These are phyloP conservation scores for Pantherophis guttatus DNA, from an alignment of 2,113 vertebrate species.

Conservation along the genomic window DNA sequence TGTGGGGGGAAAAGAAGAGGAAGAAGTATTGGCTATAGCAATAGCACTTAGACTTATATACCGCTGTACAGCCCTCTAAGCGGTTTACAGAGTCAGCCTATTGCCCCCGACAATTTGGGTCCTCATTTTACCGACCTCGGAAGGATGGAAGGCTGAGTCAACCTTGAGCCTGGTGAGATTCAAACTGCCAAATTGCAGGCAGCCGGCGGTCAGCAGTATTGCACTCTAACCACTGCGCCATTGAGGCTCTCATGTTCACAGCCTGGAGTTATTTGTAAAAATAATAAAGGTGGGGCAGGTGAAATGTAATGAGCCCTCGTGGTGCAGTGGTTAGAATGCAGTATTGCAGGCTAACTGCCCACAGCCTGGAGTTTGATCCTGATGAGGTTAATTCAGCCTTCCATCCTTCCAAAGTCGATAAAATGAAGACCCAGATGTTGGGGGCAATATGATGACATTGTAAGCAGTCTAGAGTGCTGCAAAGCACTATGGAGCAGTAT, in stretches of 20 bases:
- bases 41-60: too few species aligned
- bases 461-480: neutral
- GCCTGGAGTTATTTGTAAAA: neutral
- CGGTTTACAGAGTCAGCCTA: too few species aligned
- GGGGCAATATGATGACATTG: neutral
- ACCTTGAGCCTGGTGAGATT: too few species aligned
- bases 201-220: too few species aligned
- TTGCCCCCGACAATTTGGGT: too few species aligned
- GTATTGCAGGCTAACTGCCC: neutral
- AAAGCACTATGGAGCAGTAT: neutral
- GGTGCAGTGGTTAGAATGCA: neutral
- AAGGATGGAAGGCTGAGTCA: too few species aligned
- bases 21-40: neutral
- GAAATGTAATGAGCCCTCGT: neutral
- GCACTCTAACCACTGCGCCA: too few species aligned
- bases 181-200: too few species aligned
- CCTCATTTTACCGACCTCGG: too few species aligned
- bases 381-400: neutral
- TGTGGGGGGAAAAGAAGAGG: neutral
- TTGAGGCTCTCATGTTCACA: neutral
- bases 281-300: neutral
- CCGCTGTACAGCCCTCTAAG: too few species aligned
- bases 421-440: neutral
- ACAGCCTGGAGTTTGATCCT: neutral
- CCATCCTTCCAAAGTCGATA: neutral